Conservation (phyloP, 2,797 vertebrate species). For the Amblyopsis hoosieri region DNA sequence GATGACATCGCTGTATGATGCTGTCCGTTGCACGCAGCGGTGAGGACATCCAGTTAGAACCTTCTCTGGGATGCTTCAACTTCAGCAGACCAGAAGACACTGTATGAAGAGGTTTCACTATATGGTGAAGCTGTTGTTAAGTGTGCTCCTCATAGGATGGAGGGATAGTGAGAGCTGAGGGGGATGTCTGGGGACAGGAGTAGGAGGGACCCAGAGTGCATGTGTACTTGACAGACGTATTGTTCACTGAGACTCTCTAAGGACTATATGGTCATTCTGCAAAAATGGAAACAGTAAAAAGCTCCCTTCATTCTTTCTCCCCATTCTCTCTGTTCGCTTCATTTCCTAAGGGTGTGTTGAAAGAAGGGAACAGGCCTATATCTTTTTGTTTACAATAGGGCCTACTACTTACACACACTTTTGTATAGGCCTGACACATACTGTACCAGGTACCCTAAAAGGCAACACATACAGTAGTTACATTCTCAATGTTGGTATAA, state of each 20-base stretch:
- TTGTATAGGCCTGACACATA: too few relatives aligned
- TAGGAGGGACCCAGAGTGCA: constrained; percentile 44
- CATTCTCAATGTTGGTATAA: too few relatives aligned
- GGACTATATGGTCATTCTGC: constrained; percentile 12
- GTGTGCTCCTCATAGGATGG: background rate
- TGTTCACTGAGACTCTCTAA: constrained; percentile 39
- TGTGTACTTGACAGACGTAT: constrained; percentile 43
- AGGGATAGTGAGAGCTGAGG: constrained; percentile 55
- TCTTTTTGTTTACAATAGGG: too few relatives aligned
- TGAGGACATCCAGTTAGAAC: background rate
- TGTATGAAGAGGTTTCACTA: background rate
- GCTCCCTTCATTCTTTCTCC: too few relatives aligned
- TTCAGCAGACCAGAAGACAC: background rate
- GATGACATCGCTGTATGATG: constrained; percentile 82
- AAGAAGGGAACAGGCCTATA: too few relatives aligned
- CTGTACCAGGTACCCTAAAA: too few relatives aligned
- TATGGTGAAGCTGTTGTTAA: background rate
- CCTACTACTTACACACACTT: too few relatives aligned
- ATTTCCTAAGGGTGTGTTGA: too few relatives aligned
- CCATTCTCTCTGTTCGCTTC: too few relatives aligned
- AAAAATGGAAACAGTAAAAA: constrained; percentile 14
- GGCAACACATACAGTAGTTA: too few relatives aligned
- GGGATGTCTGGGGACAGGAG: constrained; percentile 52
- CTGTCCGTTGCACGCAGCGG: constrained; percentile 41
- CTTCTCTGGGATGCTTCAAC: background rate